These are phyloP conservation scores for Gallinago jamesoni DNA, from an alignment of 2,113 vertebrate genomes.

Conservation along the genomic window DNA sequence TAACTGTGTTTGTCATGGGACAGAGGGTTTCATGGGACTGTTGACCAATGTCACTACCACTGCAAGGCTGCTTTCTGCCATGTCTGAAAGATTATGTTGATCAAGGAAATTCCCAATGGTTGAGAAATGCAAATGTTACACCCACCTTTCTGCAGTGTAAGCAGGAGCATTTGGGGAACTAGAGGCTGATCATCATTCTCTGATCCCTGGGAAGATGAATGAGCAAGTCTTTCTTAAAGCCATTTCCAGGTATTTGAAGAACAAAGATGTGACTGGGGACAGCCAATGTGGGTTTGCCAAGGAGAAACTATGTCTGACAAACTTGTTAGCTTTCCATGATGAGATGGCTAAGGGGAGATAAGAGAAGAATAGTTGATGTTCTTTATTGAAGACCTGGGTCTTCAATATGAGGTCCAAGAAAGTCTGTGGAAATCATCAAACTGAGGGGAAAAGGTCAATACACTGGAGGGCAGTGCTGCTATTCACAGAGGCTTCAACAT, in stretches of 20 bases:
- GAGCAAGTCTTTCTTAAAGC: background rate
- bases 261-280: background rate
- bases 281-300: background rate
- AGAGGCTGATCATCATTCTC: background rate
- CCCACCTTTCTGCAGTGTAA: background rate
- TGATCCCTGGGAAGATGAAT: background rate
- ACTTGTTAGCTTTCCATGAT: background rate
- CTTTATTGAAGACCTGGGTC: background rate
- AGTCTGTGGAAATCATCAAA: background rate
- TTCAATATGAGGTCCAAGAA: background rate
- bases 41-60: background rate
- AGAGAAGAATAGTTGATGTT: background rate
- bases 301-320: background rate
- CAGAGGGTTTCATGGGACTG: background rate
- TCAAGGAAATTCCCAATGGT: rapidly evolving
- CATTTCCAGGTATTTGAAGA: background rate
- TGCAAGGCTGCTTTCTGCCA: background rate
- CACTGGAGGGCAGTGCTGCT: background rate
- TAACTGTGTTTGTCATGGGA: background rate
- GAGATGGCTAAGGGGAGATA: background rate
- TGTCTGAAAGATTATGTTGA: background rate
- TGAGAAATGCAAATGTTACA: background rate
- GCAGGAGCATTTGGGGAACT: rapidly evolving
- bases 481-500: background rate
- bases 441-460: background rate